Evolutionary conservation across 2,797 vertebrate species (phyloP).

Genomic region (Macrochelys suwanniensis): DNA sequence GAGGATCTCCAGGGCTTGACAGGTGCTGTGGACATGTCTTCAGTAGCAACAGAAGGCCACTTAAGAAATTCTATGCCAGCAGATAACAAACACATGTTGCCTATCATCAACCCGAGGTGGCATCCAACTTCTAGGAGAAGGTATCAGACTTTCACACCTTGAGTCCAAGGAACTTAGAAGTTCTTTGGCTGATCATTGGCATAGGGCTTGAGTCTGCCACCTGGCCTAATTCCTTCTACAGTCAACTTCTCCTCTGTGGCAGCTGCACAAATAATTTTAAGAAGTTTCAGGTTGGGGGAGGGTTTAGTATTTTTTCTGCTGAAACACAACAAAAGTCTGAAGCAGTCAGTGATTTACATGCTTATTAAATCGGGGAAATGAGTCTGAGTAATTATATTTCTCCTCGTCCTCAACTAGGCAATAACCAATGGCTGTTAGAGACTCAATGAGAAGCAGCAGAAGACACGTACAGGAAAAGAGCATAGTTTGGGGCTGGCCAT

Average conservation of each 20-base stretch:
- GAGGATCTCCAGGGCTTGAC: fast-evolving
- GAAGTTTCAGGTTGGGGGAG: background rate
- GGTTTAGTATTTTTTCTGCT: background rate
- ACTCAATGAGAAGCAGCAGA: background rate
- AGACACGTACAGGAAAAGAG: background rate
- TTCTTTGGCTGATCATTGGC: fast-evolving
- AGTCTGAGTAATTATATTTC: conserved; percentile 6
- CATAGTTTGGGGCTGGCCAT: background rate
- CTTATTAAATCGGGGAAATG: conserved; percentile 44
- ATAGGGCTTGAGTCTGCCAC: background rate
- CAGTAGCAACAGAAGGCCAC: background rate
- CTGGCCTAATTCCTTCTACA: background rate
- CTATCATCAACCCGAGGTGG: background rate
- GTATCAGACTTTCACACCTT: background rate
- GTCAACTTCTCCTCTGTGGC: background rate
- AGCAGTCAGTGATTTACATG: background rate
- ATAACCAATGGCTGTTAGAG: background rate
- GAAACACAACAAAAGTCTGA: background rate
- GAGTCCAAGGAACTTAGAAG: background rate
- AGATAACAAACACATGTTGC: background rate
- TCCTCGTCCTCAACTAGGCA: background rate
- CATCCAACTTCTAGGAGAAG: fast-evolving
- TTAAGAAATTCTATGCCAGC: background rate
- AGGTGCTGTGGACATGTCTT: background rate
- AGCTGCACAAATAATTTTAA: background rate